These are phyloP conservation scores for Crematogaster levior DNA, from an alignment of 2,888 invertebrate species.

Conservation along the genomic window DNA sequence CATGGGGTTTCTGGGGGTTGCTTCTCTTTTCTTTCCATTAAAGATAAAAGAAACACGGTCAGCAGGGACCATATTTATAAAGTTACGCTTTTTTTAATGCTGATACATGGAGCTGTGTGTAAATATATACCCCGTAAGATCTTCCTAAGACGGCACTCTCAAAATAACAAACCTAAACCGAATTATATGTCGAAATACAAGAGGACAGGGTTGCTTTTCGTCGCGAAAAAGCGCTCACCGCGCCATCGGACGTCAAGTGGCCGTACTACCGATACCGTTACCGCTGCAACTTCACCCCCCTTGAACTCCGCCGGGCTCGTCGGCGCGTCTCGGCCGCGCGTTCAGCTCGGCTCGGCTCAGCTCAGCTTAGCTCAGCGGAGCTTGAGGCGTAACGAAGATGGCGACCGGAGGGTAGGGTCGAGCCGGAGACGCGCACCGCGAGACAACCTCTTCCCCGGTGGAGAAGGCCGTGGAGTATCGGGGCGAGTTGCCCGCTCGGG, in stretches of 20 bases:
- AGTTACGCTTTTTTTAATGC: too few species aligned
- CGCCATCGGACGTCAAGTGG: conserved; percentile 61
- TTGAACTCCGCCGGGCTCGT: conserved; percentile 29
- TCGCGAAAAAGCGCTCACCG: background rate
- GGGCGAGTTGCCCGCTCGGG: conserved; percentile 28
- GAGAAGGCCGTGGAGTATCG: conserved; percentile 49
- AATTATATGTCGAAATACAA: too few species aligned
- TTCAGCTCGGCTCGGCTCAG: conserved; percentile 42
- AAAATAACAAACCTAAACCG: too few species aligned
- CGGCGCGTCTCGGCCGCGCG: conserved; percentile 48
- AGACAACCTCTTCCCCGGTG: conserved; percentile 72
- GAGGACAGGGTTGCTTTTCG: conserved; percentile 2
- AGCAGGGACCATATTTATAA: too few species aligned
- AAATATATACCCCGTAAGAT: too few species aligned
- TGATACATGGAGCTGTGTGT: too few species aligned
- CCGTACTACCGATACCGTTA: conserved; percentile 29
- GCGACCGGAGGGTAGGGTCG: conserved; percentile 82
- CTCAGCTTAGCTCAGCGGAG: conserved; percentile 62
- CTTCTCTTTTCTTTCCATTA: too few species aligned
- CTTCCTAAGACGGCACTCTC: too few species aligned
- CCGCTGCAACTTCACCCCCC: conserved; percentile 56
- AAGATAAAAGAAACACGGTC: too few species aligned
- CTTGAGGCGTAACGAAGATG: conserved; percentile 81
- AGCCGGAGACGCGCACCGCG: conserved; percentile 69
- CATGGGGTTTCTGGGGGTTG: too few species aligned